A percentile compares a stretch with the other conserved stretches of the same genome.
These are phyloP conservation scores for Oxyteleia sp. DNA, from an alignment of 2,888 invertebrate species.

Conservation along the genomic window DNA sequence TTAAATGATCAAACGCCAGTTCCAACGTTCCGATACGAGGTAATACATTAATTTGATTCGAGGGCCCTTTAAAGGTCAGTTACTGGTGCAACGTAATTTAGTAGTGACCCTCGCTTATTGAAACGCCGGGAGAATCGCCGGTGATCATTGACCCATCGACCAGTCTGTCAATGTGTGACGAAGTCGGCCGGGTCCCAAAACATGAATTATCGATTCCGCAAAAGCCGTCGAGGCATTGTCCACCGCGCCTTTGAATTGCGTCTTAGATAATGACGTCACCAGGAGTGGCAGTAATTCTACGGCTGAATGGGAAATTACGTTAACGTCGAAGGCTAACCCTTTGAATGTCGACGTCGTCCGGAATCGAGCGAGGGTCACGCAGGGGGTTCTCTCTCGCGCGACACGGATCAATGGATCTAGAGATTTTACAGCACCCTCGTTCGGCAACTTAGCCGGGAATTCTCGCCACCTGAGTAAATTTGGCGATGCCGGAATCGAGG, in stretches of 20 bases:
- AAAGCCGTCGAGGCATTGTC: constrained; percentile 53
- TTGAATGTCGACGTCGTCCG: constrained; percentile 77
- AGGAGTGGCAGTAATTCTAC: constrained; percentile 73
- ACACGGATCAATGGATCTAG: constrained; percentile 78
- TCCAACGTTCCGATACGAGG: neutral
- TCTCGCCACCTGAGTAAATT: constrained; percentile 79
- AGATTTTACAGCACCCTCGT: constrained; percentile 70
- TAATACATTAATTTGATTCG: constrained; percentile 40
- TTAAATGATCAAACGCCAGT: constrained; percentile 1
- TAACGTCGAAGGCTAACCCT: constrained; percentile 74
- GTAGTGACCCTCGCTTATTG: constrained; percentile 25
- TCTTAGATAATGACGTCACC: constrained; percentile 70
- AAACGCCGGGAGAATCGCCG: constrained; percentile 6
- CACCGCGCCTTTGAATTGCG: constrained; percentile 44
- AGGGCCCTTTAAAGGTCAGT: constrained; percentile 21
- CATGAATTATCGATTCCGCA: constrained; percentile 63
- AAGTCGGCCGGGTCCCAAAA: constrained; percentile 35
- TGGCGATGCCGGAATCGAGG: constrained; percentile 74
- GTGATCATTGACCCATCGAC: constrained; percentile 52
- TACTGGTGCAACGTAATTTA: constrained; percentile 38
- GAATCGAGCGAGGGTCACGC: constrained; percentile 73
- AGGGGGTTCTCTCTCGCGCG: constrained; percentile 64
- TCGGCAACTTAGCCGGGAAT: constrained; percentile 59
- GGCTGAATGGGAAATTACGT: constrained; percentile 61
- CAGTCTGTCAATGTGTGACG: constrained; percentile 25